phyloP scores from a whole-genome alignment of 1,140 invertebrate genomes.

The Caenorhabditis brenneri region DNA sequence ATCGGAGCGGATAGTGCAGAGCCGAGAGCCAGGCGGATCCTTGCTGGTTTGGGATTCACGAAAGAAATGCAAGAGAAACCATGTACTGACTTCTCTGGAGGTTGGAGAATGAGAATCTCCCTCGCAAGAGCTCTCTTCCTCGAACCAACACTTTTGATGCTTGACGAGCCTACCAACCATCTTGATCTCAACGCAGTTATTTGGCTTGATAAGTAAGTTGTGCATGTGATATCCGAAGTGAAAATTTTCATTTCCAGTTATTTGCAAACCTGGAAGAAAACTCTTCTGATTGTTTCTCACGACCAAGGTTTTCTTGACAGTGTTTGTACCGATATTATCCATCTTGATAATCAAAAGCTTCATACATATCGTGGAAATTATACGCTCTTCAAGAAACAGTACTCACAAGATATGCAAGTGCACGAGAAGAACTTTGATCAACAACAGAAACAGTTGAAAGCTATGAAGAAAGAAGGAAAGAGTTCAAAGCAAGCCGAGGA shows the following conservation, averaged over 20 bases:
- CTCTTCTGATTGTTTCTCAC: conserved; percentile 93
- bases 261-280: conserved; percentile 96
- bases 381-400: conserved; percentile 93
- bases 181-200: conserved; percentile 96
- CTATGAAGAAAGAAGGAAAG: conserved; percentile 89
- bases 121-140: conserved; percentile 80
- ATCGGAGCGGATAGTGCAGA: conserved; percentile 97
- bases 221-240: conserved; percentile 51
- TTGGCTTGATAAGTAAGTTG: conserved; percentile 96
- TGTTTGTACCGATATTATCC: conserved; percentile 97
- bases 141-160: conserved; percentile 89
- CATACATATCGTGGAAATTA: conserved; percentile 98
- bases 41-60: conserved; percentile 94
- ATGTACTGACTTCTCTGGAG: conserved; percentile 82
- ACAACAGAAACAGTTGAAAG: conserved; percentile 91
- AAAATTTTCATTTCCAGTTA: conserved; percentile 76
- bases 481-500: conserved; percentile 85
- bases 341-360: conserved; percentile 90
- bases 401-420: conserved; percentile 90
- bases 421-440: conserved; percentile 95
- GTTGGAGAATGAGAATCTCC: conserved; percentile 98
- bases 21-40: conserved; percentile 87
- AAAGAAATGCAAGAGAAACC: conserved; percentile 89
- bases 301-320: conserved; percentile 99
- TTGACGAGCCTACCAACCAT: conserved; percentile 89